Evolutionary conservation across 2,113 vertebrate species (phyloP).

Genomic region (Pachycephala philippinensis): DNA sequence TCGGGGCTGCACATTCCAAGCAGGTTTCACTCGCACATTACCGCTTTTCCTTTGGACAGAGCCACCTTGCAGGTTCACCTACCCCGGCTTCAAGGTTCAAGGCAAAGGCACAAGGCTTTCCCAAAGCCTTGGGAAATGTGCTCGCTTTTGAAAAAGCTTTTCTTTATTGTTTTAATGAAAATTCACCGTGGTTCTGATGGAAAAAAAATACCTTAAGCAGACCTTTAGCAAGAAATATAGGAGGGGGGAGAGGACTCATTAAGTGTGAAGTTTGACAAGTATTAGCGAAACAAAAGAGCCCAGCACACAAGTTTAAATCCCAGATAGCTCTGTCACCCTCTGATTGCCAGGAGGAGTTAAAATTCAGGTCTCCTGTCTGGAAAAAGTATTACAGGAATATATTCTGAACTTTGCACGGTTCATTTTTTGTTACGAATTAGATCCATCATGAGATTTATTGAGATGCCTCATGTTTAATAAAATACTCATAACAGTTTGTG

Average conservation of each 20-base stretch:
- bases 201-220: background rate
- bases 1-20: background rate
- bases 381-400: background rate
- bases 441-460: slow-evolving; percentile 27
- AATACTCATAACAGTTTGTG: slow-evolving; percentile 14
- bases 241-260: background rate
- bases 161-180: background rate
- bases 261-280: background rate
- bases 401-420: background rate
- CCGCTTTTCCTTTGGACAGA: background rate
- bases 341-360: background rate
- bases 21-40: background rate
- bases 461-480: slow-evolving; percentile 49
- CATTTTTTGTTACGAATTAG: slow-evolving; percentile 9
- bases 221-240: background rate
- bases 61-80: background rate
- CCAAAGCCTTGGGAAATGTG: background rate
- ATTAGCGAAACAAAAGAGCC: background rate
- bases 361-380: background rate
- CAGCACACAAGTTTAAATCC: background rate
- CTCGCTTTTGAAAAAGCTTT: background rate
- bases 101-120: background rate
- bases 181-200: background rate
- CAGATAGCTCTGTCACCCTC: background rate
- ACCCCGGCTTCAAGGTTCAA: background rate